Conservation (phyloP, 2,888 invertebrate genomes). For the Chymomyza amoena region DNA sequence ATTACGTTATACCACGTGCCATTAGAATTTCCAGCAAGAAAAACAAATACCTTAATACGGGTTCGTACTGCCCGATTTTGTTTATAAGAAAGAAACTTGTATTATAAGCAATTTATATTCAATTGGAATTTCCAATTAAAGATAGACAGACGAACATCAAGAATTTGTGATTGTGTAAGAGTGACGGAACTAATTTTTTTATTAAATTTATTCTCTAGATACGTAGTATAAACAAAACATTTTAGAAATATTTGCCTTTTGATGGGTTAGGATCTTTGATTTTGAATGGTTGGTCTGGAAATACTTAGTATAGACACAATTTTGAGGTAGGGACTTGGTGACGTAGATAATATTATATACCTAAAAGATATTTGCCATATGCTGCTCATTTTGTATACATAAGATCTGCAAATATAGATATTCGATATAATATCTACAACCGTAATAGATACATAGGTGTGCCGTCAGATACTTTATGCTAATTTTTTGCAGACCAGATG, state of each 20-base stretch:
- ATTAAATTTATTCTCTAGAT: background rate
- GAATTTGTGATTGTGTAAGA: background rate
- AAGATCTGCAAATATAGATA: too few relatives aligned
- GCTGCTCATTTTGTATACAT: too few relatives aligned
- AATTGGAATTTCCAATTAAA: conserved; percentile 46
- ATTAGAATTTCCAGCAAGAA: conserved; percentile 17
- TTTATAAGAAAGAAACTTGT: background rate
- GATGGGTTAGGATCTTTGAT: too few relatives aligned
- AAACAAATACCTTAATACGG: conserved; percentile 4
- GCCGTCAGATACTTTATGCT: background rate
- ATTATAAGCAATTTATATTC: conserved; percentile 14
- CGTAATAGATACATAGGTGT: too few relatives aligned
- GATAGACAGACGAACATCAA: background rate
- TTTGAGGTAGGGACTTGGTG: too few relatives aligned
- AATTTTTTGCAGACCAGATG: background rate
- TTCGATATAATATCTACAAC: too few relatives aligned
- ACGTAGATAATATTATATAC: too few relatives aligned
- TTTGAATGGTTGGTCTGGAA: too few relatives aligned
- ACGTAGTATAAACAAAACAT: background rate
- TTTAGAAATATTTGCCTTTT: background rate
- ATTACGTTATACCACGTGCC: conserved; percentile 35
- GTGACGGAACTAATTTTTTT: background rate
- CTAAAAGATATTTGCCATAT: too few relatives aligned
- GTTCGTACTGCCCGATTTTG: background rate
- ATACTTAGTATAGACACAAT: too few relatives aligned